Evolutionary conservation across 1,140 invertebrate genomes (phyloP).

Genomic region (Chlorops oryzae): DNA sequence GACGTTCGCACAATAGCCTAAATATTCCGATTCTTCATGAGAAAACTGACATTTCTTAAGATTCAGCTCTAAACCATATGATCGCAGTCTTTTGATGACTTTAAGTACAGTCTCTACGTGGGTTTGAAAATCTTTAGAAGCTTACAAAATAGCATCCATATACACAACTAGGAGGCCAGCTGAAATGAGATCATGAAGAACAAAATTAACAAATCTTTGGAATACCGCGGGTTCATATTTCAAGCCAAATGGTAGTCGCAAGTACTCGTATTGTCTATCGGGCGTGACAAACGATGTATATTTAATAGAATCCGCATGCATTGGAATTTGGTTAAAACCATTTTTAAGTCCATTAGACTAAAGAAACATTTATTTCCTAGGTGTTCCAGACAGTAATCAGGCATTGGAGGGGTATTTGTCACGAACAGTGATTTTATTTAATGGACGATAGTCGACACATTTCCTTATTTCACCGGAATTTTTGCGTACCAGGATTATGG

Average conservation of each 20-base stretch:
- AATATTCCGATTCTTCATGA: constrained; percentile 12
- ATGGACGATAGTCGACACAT: constrained; percentile 19
- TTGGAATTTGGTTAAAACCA: constrained; percentile 18
- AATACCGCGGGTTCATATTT: constrained; percentile 21
- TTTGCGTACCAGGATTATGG: too few relatives aligned
- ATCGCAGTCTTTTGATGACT: constrained; percentile 13
- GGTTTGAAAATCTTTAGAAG: constrained; percentile 14
- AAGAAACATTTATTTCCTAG: constrained; percentile 15
- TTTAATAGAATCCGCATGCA: constrained; percentile 16
- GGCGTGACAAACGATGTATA: constrained; percentile 24
- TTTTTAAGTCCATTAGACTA: constrained; percentile 16
- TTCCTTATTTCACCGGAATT: constrained; percentile 14
- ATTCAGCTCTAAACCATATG: constrained; percentile 17
- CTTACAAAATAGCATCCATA: constrained; percentile 22
- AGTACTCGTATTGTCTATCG: constrained; percentile 20
- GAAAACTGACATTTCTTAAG: constrained; percentile 25
- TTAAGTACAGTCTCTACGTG: constrained; percentile 16
- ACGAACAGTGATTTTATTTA: constrained; percentile 17
- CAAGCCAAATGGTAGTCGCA: constrained; percentile 32
- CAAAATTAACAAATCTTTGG: constrained; percentile 24
- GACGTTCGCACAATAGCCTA: constrained; percentile 17
- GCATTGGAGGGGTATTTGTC: constrained; percentile 20
- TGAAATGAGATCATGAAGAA: constrained; percentile 6
- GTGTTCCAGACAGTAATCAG: constrained; percentile 13
- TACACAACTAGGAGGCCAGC: constrained; percentile 12